phyloP scores from a whole-genome alignment of 2,888 invertebrate genomes.

The Nesidiocoris tenuis region DNA sequence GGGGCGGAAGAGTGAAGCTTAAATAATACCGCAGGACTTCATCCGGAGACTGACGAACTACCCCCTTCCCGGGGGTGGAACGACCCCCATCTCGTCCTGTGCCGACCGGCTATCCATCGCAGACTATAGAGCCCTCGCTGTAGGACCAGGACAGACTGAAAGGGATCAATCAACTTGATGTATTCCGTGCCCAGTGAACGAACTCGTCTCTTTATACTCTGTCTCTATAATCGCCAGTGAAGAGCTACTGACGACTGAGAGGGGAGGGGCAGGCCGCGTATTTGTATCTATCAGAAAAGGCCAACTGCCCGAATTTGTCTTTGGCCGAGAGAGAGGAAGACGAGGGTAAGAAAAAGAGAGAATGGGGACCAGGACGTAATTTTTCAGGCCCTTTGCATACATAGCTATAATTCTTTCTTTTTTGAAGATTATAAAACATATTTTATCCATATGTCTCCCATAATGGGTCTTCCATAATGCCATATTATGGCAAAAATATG shows the following conservation, averaged over 20 bases:
- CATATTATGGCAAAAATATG: no score
- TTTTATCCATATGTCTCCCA: no score
- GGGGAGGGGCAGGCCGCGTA: neutral
- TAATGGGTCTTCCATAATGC: no score
- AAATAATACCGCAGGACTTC: constrained; percentile 49
- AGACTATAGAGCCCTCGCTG: neutral
- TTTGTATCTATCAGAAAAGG: constrained; percentile 39
- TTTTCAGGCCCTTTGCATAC: no score
- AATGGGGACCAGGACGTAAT: no score
- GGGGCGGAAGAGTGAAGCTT: constrained; percentile 39
- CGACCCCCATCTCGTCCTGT: no score
- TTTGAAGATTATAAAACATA: no score
- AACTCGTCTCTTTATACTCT: constrained; percentile 31
- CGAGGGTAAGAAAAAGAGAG: neutral
- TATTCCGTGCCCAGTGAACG: constrained; percentile 35
- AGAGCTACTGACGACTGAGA: constrained; percentile 5
- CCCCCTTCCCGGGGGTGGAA: neutral
- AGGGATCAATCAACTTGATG: constrained; percentile 42
- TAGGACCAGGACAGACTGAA: constrained; percentile 33
- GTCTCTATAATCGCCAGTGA: constrained; percentile 36
- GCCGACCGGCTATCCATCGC: constrained; percentile 6
- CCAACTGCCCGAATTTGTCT: constrained; percentile 36
- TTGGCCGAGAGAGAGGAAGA: constrained; percentile 9
- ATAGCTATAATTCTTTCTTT: no score
- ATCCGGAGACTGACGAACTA: constrained; percentile 29